phyloP scores from a whole-genome alignment of 2,888 invertebrate species.

The Drosophila subsilvestris region DNA sequence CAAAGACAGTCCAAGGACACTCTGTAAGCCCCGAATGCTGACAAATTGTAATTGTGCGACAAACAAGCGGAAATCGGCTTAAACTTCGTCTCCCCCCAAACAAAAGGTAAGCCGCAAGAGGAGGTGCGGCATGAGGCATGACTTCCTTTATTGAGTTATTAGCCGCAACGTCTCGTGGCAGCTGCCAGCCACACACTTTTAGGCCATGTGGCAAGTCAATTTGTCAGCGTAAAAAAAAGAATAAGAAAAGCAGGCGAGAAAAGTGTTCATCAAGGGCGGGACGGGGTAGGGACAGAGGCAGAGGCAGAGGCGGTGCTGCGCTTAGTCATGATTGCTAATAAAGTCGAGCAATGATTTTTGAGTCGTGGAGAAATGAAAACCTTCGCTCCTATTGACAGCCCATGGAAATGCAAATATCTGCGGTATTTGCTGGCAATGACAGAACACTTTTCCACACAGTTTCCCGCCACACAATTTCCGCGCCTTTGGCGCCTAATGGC shows the following conservation, averaged over 20 bases:
- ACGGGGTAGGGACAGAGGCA: not conserved
- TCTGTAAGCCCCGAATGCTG: slow-evolving; percentile 49
- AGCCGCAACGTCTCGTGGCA: slow-evolving; percentile 39
- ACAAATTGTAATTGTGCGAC: slow-evolving; percentile 79
- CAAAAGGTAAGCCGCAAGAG: slow-evolving; percentile 9
- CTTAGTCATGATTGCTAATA: slow-evolving; percentile 64
- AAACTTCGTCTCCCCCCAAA: slow-evolving; percentile 36
- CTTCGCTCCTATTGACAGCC: slow-evolving; percentile 44
- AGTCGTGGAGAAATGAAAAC: not conserved
- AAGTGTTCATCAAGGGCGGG: slow-evolving; percentile 36
- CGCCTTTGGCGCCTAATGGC: not conserved
- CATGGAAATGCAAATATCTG: slow-evolving; percentile 54
- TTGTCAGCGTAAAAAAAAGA: slow-evolving; percentile 35
- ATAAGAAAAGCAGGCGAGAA: not conserved
- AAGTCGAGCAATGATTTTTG: slow-evolving; percentile 39
- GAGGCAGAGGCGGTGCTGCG: slow-evolving; percentile 12
- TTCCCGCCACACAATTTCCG: not conserved
- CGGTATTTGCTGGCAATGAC: slow-evolving; percentile 51
- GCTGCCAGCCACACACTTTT: slow-evolving; percentile 19
- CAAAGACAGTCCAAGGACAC: slow-evolving; percentile 40
- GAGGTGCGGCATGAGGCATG: slow-evolving; percentile 10
- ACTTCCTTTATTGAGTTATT: slow-evolving; percentile 73
- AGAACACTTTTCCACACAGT: slow-evolving; percentile 44
- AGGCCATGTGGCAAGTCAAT: slow-evolving; percentile 57
- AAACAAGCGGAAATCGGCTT: slow-evolving; percentile 80